A percentile compares a stretch with the other conserved stretches of the same genome.
Conservation (phyloP, 64 coral and sea anemone genomes). For the Pocillopora verrucosa region DNA sequence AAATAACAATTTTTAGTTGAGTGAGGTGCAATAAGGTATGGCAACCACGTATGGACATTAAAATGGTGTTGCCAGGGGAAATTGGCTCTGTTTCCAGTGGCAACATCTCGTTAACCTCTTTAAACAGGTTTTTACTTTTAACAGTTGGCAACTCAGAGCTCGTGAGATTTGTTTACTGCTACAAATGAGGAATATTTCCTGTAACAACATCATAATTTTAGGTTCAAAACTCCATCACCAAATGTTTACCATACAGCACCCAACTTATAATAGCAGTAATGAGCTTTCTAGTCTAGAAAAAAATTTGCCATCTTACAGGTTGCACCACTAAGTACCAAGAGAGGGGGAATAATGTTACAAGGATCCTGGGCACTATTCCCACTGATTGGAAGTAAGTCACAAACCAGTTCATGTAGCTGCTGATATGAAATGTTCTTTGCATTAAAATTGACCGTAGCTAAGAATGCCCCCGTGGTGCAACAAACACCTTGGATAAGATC, state of each 20-base stretch:
- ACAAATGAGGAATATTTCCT: no score
- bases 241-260: no score
- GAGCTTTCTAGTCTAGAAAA: neutral
- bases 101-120: constrained; percentile 4
- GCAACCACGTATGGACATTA: neutral
- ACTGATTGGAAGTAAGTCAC: neutral
- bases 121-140: no score
- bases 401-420: neutral
- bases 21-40: neutral
- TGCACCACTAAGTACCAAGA: neutral
- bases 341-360: neutral
- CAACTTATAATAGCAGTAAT: no score
- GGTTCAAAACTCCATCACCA: no score
- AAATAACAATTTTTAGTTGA: constrained; percentile 6
- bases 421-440: constrained; percentile 3
- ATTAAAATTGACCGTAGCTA: constrained; percentile 11
- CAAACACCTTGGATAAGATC: neutral
- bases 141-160: no score
- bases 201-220: no score
- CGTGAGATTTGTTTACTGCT: no score
- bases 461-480: neutral
- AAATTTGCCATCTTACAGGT: constrained; percentile 1
- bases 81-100: constrained; percentile 5
- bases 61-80: neutral
- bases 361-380: no score